Base-by-base conservation (phyloP, 1,140 invertebrate genomes). In the Laodelphax striatellus region DNA sequence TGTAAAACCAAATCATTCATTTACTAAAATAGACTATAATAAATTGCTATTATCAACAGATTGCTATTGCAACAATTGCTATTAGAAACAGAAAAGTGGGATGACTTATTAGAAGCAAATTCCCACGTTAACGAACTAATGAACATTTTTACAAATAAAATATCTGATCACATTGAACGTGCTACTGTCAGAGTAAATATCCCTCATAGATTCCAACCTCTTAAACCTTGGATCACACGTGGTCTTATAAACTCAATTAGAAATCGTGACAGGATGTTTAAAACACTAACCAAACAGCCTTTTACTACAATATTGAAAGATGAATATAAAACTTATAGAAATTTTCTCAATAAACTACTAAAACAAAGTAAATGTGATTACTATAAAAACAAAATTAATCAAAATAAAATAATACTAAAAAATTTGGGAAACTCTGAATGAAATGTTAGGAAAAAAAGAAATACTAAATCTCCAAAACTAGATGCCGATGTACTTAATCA, bases 361-460 rank as follows among this genome's bases (percentile, higher is more conserved):
- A 50, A 50, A 50, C 46, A 50, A 17, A 19, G 46, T 50, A 50
- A 44, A 50, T 50, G 16, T 50, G 46, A 50, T 50, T 50, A 50
- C 21, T 50, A 50, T 50, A 50, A 17, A 50, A 50, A 10, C 16
- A 50, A 50, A 50, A 50, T 19, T 22, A 11, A 17, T 19, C 46
- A 50, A 17, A 19, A 17, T 50, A 50, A 50, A 50, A 50, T 50
- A 50, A 19, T 50, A 11, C 16, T 50, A 50, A 50, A 50, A 50
- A 17, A 50, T 50, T 50, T 50, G 46, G 21, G 46, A 50, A 50
- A 10, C 16, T 50, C 16, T 50, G 21, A 22, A 50, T 50, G 46
- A 50, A 22, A 5, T 50, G 11, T 22, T 50, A 17, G 21, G 21
- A 9, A 50, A 17, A 17, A 50, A 50, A 50, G 11, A 17, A 11